A percentile compares a stretch with the other conserved stretches of the same genome.
Conservation (phyloP, 1,140 invertebrate genomes). For the Sarcophaga peregrina region DNA sequence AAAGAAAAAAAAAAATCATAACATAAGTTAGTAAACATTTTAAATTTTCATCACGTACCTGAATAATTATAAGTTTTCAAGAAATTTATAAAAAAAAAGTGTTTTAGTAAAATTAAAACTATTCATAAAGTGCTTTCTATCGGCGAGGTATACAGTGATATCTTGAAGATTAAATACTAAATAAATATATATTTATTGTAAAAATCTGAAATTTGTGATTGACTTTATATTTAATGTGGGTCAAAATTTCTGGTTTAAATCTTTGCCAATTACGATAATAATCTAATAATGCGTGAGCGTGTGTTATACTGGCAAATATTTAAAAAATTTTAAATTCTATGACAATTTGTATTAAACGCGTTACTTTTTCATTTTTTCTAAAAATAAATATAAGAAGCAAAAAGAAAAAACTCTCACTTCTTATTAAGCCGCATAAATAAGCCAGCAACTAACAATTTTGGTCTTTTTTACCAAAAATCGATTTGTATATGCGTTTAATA, state of each 20-base stretch:
- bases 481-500: neutral
- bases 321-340: neutral
- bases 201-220: neutral
- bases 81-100: neutral
- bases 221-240: neutral
- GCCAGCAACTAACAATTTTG: neutral
- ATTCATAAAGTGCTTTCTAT: too few relatives aligned
- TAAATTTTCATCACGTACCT: neutral
- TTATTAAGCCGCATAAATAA: conserved; percentile 18
- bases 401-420: conserved; percentile 3
- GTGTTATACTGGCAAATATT: neutral
- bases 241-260: neutral
- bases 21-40: neutral
- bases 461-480: conserved; percentile 21
- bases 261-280: neutral
- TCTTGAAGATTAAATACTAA: too few relatives aligned
- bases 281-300: neutral
- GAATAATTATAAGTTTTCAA: conserved; percentile 15
- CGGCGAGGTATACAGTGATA: too few relatives aligned
- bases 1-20: neutral
- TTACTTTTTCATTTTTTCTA: neutral
- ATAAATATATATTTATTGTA: too few relatives aligned
- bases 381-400: neutral
- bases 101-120: neutral
- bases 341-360: neutral